These are phyloP conservation scores for Rachycentron canadum DNA, from an alignment of 2,797 vertebrate species.

Conservation along the genomic window DNA sequence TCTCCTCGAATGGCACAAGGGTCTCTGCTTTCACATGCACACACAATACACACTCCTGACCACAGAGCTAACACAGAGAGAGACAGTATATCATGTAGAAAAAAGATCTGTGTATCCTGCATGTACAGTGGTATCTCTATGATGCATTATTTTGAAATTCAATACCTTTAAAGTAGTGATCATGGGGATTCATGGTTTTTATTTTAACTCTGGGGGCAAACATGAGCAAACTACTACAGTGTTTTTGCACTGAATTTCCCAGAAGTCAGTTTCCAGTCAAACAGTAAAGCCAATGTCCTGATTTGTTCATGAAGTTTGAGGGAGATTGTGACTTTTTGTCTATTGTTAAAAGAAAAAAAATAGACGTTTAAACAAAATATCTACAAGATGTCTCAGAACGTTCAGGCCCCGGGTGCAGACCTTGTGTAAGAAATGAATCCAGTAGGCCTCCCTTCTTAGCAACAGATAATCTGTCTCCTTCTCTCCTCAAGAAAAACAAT, in stretches of 20 bases:
- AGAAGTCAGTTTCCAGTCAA: conserved; percentile 9
- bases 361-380: background rate
- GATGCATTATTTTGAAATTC: conserved; percentile 42
- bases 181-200: background rate
- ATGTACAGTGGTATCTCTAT: conserved; percentile 11
- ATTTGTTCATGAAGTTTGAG: background rate
- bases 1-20: conserved; percentile 44
- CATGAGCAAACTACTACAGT: background rate
- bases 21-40: conserved; percentile 40
- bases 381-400: background rate
- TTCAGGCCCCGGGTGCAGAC: background rate
- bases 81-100: background rate
- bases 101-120: conserved; percentile 17
- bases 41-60: conserved; percentile 25
- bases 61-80: conserved; percentile 20
- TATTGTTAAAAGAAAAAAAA: background rate
- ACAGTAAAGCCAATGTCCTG: background rate
- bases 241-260: background rate
- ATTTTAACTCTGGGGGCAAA: background rate
- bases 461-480: background rate
- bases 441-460: background rate
- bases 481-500: background rate
- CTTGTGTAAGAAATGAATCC: background rate
- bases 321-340: background rate
- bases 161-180: conserved; percentile 29